phyloP scores from a whole-genome alignment of 2,888 invertebrate species.

The Sinhomidia bicolor region DNA sequence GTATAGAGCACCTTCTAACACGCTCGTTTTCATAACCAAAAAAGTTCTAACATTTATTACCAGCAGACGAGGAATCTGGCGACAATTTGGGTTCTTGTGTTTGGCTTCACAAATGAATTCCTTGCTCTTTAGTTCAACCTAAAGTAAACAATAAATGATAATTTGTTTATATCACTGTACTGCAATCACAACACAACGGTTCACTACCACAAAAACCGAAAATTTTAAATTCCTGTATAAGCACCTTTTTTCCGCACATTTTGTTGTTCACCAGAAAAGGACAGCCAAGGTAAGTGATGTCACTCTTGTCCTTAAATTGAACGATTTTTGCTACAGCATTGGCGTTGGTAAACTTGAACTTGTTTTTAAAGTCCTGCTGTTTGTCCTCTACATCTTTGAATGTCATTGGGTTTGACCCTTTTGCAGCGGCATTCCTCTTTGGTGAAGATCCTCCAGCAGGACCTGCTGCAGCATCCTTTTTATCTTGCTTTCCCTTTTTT shows the following conservation, averaged over 20 bases:
- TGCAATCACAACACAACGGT: too few species aligned
- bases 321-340: slow-evolving; percentile 73
- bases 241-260: slow-evolving; percentile 77
- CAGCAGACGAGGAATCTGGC: slow-evolving; percentile 76
- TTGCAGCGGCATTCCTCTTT: slow-evolving; percentile 36
- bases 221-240: not conserved
- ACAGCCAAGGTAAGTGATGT: slow-evolving; percentile 78
- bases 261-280: slow-evolving; percentile 72
- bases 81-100: slow-evolving; percentile 76
- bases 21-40: too few species aligned
- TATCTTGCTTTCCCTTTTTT: slow-evolving; percentile 62
- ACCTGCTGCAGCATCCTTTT: slow-evolving; percentile 21
- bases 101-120: slow-evolving; percentile 78
- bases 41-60: slow-evolving; percentile 51
- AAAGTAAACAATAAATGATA: not conserved
- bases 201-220: too few species aligned
- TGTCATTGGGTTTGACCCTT: slow-evolving; percentile 64
- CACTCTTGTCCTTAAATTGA: slow-evolving; percentile 77
- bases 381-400: slow-evolving; percentile 76
- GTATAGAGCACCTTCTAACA: too few species aligned
- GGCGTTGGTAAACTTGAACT: slow-evolving; percentile 75
- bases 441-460: slow-evolving; percentile 42
- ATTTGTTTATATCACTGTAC: too few species aligned
- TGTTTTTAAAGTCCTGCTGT: slow-evolving; percentile 73
- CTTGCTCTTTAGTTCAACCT: slow-evolving; percentile 77